These are phyloP conservation scores for Tridacna gigas DNA, from an alignment of 2,888 invertebrate species.

Conservation along the genomic window DNA sequence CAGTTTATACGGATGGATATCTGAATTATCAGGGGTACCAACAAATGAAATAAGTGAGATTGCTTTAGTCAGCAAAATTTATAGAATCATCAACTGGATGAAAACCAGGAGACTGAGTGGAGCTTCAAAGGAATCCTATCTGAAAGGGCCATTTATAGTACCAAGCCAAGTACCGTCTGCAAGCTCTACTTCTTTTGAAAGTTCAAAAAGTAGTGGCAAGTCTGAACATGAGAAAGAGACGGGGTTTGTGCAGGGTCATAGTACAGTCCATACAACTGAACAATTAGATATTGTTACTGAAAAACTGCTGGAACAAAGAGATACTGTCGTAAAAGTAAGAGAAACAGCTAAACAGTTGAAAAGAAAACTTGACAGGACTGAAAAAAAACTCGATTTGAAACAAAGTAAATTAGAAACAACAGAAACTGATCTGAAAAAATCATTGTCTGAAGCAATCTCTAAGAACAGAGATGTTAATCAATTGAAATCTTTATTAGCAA, in stretches of 20 bases:
- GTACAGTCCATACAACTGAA: not conserved
- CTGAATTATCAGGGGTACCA: constrained; percentile 11
- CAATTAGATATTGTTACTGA: constrained; percentile 1
- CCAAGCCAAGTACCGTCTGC: constrained; percentile 4
- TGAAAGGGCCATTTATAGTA: constrained; percentile 26
- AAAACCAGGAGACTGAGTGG: constrained; percentile 18
- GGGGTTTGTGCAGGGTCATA: too few species aligned
- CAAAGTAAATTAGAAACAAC: constrained; percentile 16
- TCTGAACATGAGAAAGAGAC: too few species aligned
- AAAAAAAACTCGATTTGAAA: constrained; percentile 8
- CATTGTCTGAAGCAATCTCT: not conserved
- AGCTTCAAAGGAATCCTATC: constrained; percentile 4
- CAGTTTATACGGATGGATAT: constrained; percentile 27
- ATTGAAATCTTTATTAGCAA: constrained; percentile 7
- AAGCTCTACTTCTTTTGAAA: not conserved
- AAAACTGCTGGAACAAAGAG: constrained; percentile 14
- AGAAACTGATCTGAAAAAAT: constrained; percentile 24
- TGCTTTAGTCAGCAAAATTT: constrained; percentile 24
- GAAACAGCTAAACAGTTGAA: constrained; percentile 35
- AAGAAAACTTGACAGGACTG: constrained; percentile 18
- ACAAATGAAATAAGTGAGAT: constrained; percentile 30
- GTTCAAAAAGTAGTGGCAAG: too few species aligned
- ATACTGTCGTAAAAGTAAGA: constrained; percentile 4
- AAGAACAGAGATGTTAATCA: not conserved
- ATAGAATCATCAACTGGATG: constrained; percentile 20